Evolutionary conservation across 2,797 vertebrate genomes (phyloP).

Genomic region (Amphiprion clarkii): DNA sequence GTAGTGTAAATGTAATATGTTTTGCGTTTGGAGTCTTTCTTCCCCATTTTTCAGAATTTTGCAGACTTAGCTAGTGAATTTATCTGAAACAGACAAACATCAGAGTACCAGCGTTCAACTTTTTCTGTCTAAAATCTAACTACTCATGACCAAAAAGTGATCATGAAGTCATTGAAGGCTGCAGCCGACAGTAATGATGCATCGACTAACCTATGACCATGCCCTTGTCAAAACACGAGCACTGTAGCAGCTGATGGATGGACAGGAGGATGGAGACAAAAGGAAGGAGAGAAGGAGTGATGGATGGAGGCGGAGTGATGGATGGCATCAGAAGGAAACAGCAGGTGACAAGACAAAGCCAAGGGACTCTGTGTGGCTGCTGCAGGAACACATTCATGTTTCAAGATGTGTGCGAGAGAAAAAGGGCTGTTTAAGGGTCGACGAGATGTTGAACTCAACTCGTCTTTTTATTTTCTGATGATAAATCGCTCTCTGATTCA

Average conservation of each 20-base stretch:
- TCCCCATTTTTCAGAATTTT: no score
- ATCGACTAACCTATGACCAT: constrained; percentile 57
- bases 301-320: constrained; percentile 70
- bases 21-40: no score
- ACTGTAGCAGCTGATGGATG: constrained; percentile 71
- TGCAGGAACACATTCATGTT: constrained; percentile 17
- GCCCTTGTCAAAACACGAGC: constrained; percentile 78
- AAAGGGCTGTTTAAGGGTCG: constrained; percentile 15
- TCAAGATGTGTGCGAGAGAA: constrained; percentile 3
- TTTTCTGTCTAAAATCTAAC: neutral
- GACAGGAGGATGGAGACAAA: constrained; percentile 54
- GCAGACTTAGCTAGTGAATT: no score
- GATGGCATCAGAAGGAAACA: constrained; percentile 63
- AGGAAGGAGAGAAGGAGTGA: constrained; percentile 62
- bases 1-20: no score
- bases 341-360: constrained; percentile 36
- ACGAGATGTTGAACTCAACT: constrained; percentile 39
- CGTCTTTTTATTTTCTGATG: constrained; percentile 23
- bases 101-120: neutral
- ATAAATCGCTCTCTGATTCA: constrained; percentile 62
- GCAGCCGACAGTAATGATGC: constrained; percentile 61
- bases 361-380: neutral
- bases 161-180: constrained; percentile 20
- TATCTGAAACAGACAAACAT: no score
- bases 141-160: constrained; percentile 6